A percentile compares a stretch with the other conserved stretches of the same genome.
phyloP scores from a whole-genome alignment of 2,113 vertebrate species.

The Empidonax alnorum region DNA sequence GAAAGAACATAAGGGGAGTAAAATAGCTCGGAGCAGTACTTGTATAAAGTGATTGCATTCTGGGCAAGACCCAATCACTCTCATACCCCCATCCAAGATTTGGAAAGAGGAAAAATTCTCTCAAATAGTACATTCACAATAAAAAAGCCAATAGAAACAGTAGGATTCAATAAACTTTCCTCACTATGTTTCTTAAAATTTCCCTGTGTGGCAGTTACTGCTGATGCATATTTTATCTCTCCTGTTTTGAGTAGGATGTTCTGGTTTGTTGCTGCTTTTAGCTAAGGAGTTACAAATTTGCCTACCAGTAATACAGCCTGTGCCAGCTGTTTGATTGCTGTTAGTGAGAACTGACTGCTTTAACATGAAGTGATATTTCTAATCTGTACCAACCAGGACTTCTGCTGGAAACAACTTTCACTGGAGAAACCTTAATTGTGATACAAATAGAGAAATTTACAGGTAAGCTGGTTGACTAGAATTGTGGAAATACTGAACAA shows the following conservation, averaged over 20 bases:
- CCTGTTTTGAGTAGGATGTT: not conserved
- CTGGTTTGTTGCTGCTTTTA: not conserved
- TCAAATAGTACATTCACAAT: not conserved
- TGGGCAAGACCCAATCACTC: not conserved
- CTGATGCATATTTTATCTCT: not conserved
- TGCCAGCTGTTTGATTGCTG: not conserved
- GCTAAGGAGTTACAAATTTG: not conserved
- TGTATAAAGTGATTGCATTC: not conserved
- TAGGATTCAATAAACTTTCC: not conserved
- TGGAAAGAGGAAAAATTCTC: not conserved
- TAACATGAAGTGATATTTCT: not conserved
- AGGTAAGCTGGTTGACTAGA: not conserved
- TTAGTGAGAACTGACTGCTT: not conserved
- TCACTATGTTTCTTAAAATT: not conserved
- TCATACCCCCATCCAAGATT: not conserved
- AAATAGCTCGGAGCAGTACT: not conserved
- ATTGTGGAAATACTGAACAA: not conserved
- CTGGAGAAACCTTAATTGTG: not conserved
- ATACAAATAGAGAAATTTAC: not conserved
- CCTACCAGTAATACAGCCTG: not conserved
- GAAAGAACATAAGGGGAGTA: not conserved
- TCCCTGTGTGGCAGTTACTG: not conserved
- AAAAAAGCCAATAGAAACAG: not conserved
- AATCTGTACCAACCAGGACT: not conserved
- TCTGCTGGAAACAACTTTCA: not conserved